Conservation (phyloP, 2,888 invertebrate species). For the Chironomus tentans region DNA sequence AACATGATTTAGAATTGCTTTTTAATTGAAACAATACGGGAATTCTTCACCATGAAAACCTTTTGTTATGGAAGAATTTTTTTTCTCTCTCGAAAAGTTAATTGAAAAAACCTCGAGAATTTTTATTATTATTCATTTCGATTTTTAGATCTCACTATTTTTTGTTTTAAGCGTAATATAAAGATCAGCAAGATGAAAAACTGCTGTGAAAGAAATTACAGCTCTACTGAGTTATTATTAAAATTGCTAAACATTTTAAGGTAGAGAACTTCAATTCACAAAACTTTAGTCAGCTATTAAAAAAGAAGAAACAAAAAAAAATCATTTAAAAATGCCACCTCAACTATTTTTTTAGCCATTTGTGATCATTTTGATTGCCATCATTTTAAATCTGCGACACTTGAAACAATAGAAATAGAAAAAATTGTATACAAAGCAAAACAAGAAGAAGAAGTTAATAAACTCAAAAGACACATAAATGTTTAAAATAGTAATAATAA, state of each 20-base stretch:
- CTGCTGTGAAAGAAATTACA: not conserved
- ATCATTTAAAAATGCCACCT: not conserved
- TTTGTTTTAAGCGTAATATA: not conserved
- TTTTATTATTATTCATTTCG: not conserved
- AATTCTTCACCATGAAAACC: not conserved
- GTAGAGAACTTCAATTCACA: not conserved
- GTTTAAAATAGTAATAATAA: too few species aligned
- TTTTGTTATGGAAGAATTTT: slow-evolving; percentile 4
- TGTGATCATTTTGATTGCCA: not conserved
- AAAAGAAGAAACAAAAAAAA: not conserved
- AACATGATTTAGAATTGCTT: slow-evolving; percentile 17
- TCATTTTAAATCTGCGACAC: not conserved
- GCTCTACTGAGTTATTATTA: not conserved
- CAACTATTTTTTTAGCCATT: not conserved
- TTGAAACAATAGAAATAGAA: not conserved
- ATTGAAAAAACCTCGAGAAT: not conserved
- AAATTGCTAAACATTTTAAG: not conserved
- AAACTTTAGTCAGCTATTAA: not conserved
- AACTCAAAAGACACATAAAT: not conserved
- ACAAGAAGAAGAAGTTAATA: not conserved
- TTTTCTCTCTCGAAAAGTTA: not conserved
- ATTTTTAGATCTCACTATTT: not conserved
- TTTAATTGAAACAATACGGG: slow-evolving; percentile 24
- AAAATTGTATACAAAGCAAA: not conserved
- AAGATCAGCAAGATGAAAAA: not conserved